Conservation (phyloP, 2,888 invertebrate species). For the Dromius quadrimaculatus region DNA sequence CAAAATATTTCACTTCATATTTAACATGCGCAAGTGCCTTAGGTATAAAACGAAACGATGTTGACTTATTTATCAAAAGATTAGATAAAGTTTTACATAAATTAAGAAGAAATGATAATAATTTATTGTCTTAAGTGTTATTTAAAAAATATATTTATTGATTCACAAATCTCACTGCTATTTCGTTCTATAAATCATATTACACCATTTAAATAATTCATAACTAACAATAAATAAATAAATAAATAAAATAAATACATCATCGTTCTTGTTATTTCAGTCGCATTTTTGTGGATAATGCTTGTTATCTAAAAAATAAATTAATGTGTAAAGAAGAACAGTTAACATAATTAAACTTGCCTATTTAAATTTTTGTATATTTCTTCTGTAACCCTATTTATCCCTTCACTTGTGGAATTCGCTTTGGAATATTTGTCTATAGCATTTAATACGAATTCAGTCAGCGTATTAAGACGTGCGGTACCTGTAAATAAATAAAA, state of each 20-base stretch:
- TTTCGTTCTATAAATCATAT: background rate
- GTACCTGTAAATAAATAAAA: slow-evolving; percentile 28
- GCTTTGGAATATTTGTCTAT: slow-evolving; percentile 54
- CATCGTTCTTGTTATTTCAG: slow-evolving; percentile 9
- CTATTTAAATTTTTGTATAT: slow-evolving; percentile 36
- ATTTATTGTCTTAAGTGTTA: slow-evolving; percentile 29
- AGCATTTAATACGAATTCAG: slow-evolving; percentile 53
- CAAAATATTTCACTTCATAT: slow-evolving; percentile 73
- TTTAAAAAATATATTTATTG: slow-evolving; percentile 7
- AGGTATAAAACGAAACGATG: slow-evolving; percentile 75
- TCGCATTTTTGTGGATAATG: slow-evolving; percentile 31
- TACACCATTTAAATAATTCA: background rate
- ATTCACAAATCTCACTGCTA: background rate
- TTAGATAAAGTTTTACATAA: slow-evolving; percentile 72
- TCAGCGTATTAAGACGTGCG: slow-evolving; percentile 40
- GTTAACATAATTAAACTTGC: slow-evolving; percentile 16
- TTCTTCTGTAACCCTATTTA: background rate
- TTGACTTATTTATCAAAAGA: slow-evolving; percentile 77
- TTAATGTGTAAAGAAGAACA: background rate
- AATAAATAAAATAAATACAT: slow-evolving; percentile 15
- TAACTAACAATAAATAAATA: slow-evolving; percentile 35
- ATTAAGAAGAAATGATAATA: slow-evolving; percentile 55
- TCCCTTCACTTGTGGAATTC: slow-evolving; percentile 24
- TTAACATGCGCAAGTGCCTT: slow-evolving; percentile 81
- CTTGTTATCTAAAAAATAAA: slow-evolving; percentile 19